Evolutionary conservation across 2,113 vertebrate genomes (phyloP), one percentile per base, ranked within the genome.

Genomic region (Daphoenositta chrysoptera): DNA sequence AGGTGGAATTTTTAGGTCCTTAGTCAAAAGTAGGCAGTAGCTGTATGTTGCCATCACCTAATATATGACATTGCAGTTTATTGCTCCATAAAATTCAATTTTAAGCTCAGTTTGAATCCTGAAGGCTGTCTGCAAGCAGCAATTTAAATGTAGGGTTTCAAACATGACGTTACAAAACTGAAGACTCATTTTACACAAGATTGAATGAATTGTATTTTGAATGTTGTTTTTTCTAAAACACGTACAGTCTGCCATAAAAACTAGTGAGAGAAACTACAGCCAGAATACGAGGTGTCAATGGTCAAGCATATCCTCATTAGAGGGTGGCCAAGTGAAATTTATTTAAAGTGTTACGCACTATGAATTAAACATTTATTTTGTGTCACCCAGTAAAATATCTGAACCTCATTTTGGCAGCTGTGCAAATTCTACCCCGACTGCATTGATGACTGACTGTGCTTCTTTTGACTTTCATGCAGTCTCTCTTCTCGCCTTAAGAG

Each of bases 331-430:
- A 95, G 87, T 68, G 64, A 80, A 80, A 83, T 90, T 94, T 96
- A 93, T 90, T 93, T 82, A 73, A 91, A 94, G 63, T 26, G 63
- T 56, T 86, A 78, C 2, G 5, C 78, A 35, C 51, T 61, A 91
- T 96, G 95, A 97, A 96, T 96, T 93, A 95, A 95, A 93, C 94
- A 95, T 96, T 93, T 57, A 78, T 96, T 93, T 94, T 64, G 65
- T 87, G 83, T 94, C 83, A 92, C 81, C 94, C 91, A 95, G 87
- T 95, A 93, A 96, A 95, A 94, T 54, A 91, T 7, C 39, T 54
- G 90, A 87, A 85, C 39, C 87, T 96, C 93, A n/a, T 77, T 77
- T 60, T 95, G 94, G 96, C 96, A 95, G 84, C 94, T 81, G 61
- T 51, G 82, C 83, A 95, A 87, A 84, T 82, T 83, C 64, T 93